Percentiles rank a stretch among this genome's conserved stretches.
These are phyloP conservation scores for Cirrhinus molitorella DNA, from an alignment of 2,797 vertebrate genomes.

Conservation along the genomic window DNA sequence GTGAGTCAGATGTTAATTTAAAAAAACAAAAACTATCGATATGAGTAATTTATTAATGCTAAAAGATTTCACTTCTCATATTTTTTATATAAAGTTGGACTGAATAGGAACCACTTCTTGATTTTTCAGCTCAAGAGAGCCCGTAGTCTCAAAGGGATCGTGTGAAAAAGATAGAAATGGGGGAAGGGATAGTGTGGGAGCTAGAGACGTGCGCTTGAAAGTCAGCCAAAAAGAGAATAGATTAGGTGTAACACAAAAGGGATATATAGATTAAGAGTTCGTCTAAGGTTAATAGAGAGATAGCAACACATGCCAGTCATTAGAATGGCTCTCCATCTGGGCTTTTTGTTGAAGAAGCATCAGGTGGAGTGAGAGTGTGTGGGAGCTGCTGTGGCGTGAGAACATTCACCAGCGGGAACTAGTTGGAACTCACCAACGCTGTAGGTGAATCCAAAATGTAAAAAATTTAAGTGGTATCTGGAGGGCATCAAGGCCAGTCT, in stretches of 20 bases:
- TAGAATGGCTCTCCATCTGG: constrained; percentile 51
- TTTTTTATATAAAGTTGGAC: background rate
- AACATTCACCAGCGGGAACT: constrained; percentile 46
- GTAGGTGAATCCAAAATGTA: background rate
- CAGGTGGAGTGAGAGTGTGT: constrained; percentile 51
- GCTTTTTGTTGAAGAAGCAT: constrained; percentile 44
- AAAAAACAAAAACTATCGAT: background rate
- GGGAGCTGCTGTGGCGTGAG: constrained; percentile 47
- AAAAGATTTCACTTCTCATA: background rate
- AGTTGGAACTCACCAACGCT: constrained; percentile 8
- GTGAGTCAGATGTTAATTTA: background rate
- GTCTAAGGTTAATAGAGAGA: constrained; percentile 29
- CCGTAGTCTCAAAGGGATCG: background rate
- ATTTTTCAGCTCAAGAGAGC: background rate
- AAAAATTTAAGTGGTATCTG: background rate
- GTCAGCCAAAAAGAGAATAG: constrained; percentile 24
- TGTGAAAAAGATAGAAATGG: background rate
- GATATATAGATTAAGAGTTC: constrained; percentile 35
- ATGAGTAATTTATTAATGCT: background rate
- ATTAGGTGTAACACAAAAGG: constrained; percentile 25
- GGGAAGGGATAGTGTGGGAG: constrained; percentile 6
- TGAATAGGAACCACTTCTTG: background rate
- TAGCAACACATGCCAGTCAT: constrained; percentile 20
- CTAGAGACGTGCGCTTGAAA: constrained; percentile 15
- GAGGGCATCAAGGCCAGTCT: background rate